These are phyloP conservation scores for Pangasianodon hypophthalmus DNA, from an alignment of 2,113 vertebrate genomes.

Conservation along the genomic window DNA sequence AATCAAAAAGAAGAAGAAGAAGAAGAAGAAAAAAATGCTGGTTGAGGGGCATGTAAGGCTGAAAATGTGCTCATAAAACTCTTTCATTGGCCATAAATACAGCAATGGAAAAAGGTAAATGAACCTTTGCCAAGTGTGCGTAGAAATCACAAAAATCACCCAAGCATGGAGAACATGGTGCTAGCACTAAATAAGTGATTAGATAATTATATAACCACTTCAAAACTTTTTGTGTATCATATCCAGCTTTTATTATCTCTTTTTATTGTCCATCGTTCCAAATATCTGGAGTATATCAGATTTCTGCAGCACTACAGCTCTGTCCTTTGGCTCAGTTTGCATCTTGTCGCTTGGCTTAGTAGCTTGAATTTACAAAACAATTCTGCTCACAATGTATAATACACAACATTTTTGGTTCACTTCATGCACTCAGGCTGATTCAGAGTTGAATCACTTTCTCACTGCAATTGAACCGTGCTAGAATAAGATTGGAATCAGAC, in stretches of 20 bases:
- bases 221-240: not conserved
- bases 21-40: no score
- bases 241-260: not conserved
- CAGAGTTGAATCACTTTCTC: not conserved
- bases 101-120: not conserved
- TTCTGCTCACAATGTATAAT: not conserved
- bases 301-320: not conserved
- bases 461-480: not conserved
- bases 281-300: not conserved
- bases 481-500: not conserved
- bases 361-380: not conserved
- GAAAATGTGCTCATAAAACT: not conserved
- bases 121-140: not conserved
- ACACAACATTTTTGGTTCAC: not conserved
- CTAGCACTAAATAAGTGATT: not conserved
- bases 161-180: not conserved
- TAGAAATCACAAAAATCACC: not conserved
- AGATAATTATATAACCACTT: not conserved
- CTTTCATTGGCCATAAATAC: not conserved
- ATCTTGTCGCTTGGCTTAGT: not conserved
- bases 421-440: not conserved
- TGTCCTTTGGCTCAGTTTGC: not conserved
- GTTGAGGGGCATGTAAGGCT: not conserved
- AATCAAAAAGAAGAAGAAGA: not conserved
- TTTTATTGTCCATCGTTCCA: not conserved